phyloP scores from a whole-genome alignment of 2,797 vertebrate species.

The Arctocebus calabarensis region DNA sequence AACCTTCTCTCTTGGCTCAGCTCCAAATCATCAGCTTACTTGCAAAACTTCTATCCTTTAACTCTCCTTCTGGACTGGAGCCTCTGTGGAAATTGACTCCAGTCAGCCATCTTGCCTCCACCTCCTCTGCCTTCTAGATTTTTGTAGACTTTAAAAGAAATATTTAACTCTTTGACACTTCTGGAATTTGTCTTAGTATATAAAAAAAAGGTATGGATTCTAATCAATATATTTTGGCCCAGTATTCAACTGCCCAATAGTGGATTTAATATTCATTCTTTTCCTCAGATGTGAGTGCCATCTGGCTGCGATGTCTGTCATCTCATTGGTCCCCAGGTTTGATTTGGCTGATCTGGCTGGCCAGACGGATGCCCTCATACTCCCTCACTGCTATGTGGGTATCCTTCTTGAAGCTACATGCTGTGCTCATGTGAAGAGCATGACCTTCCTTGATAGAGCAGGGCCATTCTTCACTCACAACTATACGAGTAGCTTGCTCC shows the following conservation, averaged over 20 bases:
- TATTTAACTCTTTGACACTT: slow-evolving; percentile 34
- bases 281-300: neutral
- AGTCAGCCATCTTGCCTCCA: too few species aligned
- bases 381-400: neutral
- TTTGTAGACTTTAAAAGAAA: slow-evolving; percentile 25
- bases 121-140: neutral
- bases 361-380: neutral
- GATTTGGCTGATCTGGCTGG: neutral
- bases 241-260: neutral
- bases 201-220: slow-evolving; percentile 35
- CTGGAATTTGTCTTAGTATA: neutral
- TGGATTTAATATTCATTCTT: slow-evolving; percentile 14
- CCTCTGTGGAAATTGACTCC: too few species aligned
- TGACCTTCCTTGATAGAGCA: neutral
- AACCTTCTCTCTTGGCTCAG: too few species aligned
- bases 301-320: neutral
- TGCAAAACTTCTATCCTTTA: too few species aligned
- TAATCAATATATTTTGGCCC: neutral
- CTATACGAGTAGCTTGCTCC: neutral
- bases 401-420: too few species aligned
- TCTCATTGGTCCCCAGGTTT: neutral
- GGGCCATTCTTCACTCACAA: neutral
- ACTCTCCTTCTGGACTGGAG: too few species aligned
- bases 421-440: neutral
- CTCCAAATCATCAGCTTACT: too few species aligned